Evolutionary conservation across 2,113 vertebrate genomes (phyloP), one percentile per base, ranked within the genome.

Genomic region (Arizona elegans): DNA sequence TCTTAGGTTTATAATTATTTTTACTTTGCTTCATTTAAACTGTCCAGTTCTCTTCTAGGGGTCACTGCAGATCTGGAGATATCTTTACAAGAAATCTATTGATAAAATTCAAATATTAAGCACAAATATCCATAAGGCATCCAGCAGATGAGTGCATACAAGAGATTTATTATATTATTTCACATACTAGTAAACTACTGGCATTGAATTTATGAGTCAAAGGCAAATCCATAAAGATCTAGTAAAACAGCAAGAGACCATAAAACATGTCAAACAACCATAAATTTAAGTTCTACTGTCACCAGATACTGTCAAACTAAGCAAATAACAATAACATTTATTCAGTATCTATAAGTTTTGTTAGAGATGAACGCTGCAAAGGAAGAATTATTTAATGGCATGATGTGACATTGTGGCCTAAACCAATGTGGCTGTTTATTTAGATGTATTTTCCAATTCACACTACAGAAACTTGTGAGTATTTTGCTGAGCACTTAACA

Each of bases 191-290:
- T 13, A 88, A 29, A 11, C 70, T 85, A 53, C 15, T 0, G 0
- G 10, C 26, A 89, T 90, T 87, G 93, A 3, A 87, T 92, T 91
- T 92, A 92, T 70, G 85, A 94, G 92, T 8, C 1, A 56, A 17
- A 7, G 33, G 26, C 2, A 87, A 13, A 90, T 91, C 65, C 81
- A 94, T 86, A 86, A 15, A 94, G 38, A 38, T n/a, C 56, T 29
- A 91, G 52, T 4, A 56, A 23, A 26, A 24, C 5, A 90, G 87
- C 19, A 87, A 75, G 24, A 90, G 38, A 8, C 43, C 88, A 86
- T 5, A 81, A 29, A 29, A 86, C 33, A 56, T 75, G 70, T 54
- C 90, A 81, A 87, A 93, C 53, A 93, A 2, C 23, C 88, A 24
- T 0, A 87, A 89, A 6, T 59, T 55, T 8, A 86, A 70, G 91